These are phyloP conservation scores for Pyrrhia umbra DNA, from an alignment of 2,888 invertebrate genomes.

Conservation along the genomic window DNA sequence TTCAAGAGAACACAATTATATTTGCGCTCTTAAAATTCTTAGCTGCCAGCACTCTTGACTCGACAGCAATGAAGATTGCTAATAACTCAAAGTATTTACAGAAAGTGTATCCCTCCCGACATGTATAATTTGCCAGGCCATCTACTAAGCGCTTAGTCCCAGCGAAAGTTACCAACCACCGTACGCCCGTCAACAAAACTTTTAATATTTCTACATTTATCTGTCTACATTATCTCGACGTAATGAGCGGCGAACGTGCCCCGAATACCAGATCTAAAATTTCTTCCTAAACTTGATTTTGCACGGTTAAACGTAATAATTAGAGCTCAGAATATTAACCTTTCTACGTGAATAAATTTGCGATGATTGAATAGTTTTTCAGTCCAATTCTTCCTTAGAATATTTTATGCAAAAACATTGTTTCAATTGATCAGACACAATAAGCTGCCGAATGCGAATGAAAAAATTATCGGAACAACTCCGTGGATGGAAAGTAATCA, in stretches of 20 bases:
- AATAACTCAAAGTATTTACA: conserved; percentile 26
- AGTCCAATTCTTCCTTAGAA: neutral
- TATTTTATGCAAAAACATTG: conserved; percentile 1
- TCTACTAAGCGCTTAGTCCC: conserved; percentile 22
- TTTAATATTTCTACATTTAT: conserved; percentile 56
- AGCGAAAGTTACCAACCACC: conserved; percentile 34
- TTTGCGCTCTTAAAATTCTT: neutral
- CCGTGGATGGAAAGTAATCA: conserved; percentile 13
- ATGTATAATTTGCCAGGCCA: conserved; percentile 39
- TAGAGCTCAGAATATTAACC: conserved; percentile 27
- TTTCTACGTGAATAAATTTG: conserved; percentile 29
- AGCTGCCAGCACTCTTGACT: neutral
- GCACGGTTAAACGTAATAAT: conserved; percentile 34
- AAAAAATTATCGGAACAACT: neutral
- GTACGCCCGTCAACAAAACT: conserved; percentile 37
- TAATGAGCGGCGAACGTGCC: conserved; percentile 55
- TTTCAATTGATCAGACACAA: conserved; percentile 13
- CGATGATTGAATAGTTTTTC: conserved; percentile 42
- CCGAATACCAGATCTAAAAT: conserved; percentile 26
- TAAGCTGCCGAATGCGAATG: neutral
- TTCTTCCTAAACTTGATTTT: conserved; percentile 46
- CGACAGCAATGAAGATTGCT: conserved; percentile 2
- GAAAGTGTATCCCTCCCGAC: conserved; percentile 17
- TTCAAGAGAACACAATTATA: conserved; percentile 14
- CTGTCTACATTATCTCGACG: conserved; percentile 35